Evolutionary conservation across 37 sponge, comb jelly and placozoan species (phyloP).

Genomic region (Axinella damicornis): DNA sequence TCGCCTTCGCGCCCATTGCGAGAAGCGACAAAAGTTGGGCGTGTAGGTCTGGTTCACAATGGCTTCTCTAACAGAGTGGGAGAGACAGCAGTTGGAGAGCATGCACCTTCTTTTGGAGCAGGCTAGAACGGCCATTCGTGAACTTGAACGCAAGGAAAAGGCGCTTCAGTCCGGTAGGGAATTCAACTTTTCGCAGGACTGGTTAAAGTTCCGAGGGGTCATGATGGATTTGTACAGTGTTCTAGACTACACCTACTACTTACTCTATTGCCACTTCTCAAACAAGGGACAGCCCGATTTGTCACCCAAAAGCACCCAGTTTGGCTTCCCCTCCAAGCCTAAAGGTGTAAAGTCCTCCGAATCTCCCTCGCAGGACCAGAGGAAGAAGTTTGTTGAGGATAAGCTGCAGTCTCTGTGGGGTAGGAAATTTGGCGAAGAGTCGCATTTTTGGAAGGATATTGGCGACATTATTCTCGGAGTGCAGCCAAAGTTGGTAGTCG

Average conservation of each 20-base stretch:
- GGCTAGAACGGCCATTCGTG: not conserved
- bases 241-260: slow-evolving; percentile 38
- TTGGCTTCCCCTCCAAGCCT: slow-evolving; percentile 37
- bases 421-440: slow-evolving; percentile 5
- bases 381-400: slow-evolving; percentile 32
- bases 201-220: slow-evolving; percentile 29
- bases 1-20: too few species aligned
- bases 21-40: too few species aligned
- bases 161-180: not conserved
- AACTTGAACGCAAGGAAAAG: slow-evolving; percentile 9
- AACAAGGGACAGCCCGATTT: slow-evolving; percentile 32
- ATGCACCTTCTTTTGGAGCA: slow-evolving; percentile 4
- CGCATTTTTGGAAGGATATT: slow-evolving; percentile 42
- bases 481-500: slow-evolving; percentile 22
- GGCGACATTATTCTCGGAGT: slow-evolving; percentile 24
- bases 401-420: slow-evolving; percentile 29
- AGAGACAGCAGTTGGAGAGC: not conserved
- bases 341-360: slow-evolving; percentile 30
- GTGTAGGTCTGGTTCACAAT: too few species aligned
- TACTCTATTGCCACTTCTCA: slow-evolving; percentile 54
- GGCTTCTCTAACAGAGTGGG: slow-evolving; percentile 27
- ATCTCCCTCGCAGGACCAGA: too few species aligned
- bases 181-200: not conserved
- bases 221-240: slow-evolving; percentile 27
- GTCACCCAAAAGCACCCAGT: slow-evolving; percentile 10